Base-by-base conservation (phyloP, 1,140 invertebrate species). In the Agrilus planipennis region DNA sequence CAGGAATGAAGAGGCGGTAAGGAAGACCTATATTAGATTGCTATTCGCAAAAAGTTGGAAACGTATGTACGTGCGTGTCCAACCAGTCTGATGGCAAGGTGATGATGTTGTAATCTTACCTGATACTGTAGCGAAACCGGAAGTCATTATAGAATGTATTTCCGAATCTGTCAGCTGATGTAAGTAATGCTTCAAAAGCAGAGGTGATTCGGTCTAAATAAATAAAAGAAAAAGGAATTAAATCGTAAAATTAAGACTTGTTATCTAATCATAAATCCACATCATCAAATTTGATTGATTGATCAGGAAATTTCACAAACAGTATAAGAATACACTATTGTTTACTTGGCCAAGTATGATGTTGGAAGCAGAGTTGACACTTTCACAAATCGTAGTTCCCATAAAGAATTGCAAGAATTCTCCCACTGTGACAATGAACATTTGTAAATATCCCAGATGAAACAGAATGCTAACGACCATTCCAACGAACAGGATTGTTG, bases 401-500 rank as follows among this genome's bases (percentile, higher is more conserved):
- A 94, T 69, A 2, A 82, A 65, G 2, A 60, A 56, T 49, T 86
- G 78, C 16, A 93, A 60, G 18, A 81, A 50, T 69, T 78, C 80
- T 7, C 89, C 88, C 17, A 95, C 53, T 60, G 82, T 86, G n/a
- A 78, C 55, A 11, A 93, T 78, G n/a, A 91, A 59, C 68, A 73
- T 79, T 63, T 94, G 89, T 76, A 96, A 83, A 0, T 76, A 69
- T 3, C 89, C 90, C 58, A 77, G 74, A 62, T 91, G 90, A 62
- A 89, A 93, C 9, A 94, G 62, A 9, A 95, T 73, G 52, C 87
- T 82, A 10, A 92, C 80, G 42, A 85, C 64, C 60, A 91, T 89
- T 53, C 84, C 84, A 55, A 94, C 84, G 70, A 92, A 94, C 64
- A 88, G 89, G 34, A 94, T 88, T 0, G 90, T 84, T 1, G 87